phyloP scores from a whole-genome alignment of 2,888 invertebrate species.

The Agrotis ipsilon region DNA sequence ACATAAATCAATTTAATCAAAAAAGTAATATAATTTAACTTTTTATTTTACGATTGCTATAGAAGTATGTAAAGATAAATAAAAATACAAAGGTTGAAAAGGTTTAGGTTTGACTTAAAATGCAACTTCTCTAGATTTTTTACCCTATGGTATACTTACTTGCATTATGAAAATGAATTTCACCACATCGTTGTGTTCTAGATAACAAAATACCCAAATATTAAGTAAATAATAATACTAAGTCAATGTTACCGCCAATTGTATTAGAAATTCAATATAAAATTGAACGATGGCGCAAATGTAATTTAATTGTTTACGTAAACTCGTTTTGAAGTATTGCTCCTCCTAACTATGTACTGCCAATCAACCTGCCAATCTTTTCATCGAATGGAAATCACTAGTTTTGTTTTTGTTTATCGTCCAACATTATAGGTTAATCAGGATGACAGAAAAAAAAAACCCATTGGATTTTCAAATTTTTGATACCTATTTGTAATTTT shows the following conservation, averaged over 20 bases:
- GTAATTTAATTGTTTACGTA: background rate
- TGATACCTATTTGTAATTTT: too few relatives aligned
- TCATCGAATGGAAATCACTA: background rate
- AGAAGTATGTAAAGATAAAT: conserved; percentile 22
- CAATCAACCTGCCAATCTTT: background rate
- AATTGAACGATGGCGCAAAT: background rate
- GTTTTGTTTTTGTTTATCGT: background rate
- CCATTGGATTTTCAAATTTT: background rate
- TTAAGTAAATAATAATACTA: background rate
- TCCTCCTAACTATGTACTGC: background rate
- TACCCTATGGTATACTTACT: background rate
- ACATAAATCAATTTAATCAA: conserved; percentile 8
- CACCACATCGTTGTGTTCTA: background rate
- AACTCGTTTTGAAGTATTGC: background rate
- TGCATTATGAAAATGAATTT: background rate
- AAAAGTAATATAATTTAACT: conserved; percentile 33
- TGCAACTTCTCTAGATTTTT: background rate
- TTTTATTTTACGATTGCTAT: conserved; percentile 27
- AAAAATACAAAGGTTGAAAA: conserved; percentile 5
- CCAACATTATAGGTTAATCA: background rate
- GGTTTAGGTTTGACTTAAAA: background rate
- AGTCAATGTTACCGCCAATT: background rate
- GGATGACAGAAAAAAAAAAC: too few relatives aligned
- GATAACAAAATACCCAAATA: background rate
- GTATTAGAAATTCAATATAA: background rate